These are phyloP conservation scores for Temnothorax curvispinosus DNA, from an alignment of 1,140 invertebrate genomes.

Conservation along the genomic window DNA sequence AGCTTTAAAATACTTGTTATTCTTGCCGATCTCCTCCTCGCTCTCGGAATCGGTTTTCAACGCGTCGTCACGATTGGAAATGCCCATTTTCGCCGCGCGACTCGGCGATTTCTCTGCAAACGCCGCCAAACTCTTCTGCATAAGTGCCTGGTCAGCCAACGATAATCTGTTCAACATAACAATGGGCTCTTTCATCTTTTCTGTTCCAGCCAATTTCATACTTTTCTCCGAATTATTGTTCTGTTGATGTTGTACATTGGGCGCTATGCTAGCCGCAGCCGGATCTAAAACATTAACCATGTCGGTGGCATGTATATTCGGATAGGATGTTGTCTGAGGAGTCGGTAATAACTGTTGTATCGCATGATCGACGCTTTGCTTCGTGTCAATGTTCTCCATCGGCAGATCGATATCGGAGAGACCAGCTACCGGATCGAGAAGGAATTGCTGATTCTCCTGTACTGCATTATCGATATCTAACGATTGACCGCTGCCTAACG, in stretches of 20 bases:
- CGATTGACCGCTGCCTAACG: conserved; percentile 72
- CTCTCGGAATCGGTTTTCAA: conserved; percentile 85
- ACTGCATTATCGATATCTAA: conserved; percentile 77
- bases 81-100: conserved; percentile 87
- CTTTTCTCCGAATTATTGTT: conserved; percentile 78
- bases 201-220: conserved; percentile 69
- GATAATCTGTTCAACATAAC: conserved; percentile 88
- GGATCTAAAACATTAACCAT: conserved; percentile 50
- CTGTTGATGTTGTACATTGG: conserved; percentile 71
- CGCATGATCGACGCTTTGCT: conserved; percentile 73
- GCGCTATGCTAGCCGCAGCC: conserved; percentile 30
- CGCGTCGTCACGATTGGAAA: conserved; percentile 78
- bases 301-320: conserved; percentile 45
- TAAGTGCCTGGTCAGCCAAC: conserved; percentile 87
- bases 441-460: conserved; percentile 79
- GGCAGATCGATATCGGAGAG: conserved; percentile 82
- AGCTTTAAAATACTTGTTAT: conserved; percentile 86
- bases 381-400: conserved; percentile 75
- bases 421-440: conserved; percentile 79
- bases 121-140: conserved; percentile 88
- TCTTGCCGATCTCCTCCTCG: conserved; percentile 84
- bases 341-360: conserved; percentile 62
- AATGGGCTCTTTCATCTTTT: conserved; percentile 83
- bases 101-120: conserved; percentile 88
- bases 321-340: conserved; percentile 51